Evolutionary conservation across 2,797 vertebrate genomes (phyloP).

Genomic region (Ceryle rudis): DNA sequence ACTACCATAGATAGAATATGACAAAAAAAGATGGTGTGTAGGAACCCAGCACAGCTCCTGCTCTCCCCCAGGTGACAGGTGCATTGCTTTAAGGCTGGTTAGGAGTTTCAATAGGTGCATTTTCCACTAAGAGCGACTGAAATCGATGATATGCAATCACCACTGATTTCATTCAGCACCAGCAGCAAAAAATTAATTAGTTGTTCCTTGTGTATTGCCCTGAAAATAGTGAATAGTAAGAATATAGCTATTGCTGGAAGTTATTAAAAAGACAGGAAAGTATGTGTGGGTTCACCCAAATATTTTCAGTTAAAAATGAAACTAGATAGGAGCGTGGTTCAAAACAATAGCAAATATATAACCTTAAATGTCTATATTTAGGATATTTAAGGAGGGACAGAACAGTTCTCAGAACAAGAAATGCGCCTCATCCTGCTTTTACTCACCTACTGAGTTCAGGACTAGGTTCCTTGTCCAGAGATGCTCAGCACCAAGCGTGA

Average conservation of each 20-base stretch:
- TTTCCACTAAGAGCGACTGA: not conserved
- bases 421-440: not conserved
- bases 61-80: not conserved
- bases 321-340: not conserved
- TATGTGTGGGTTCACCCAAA: not conserved
- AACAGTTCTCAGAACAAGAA: not conserved
- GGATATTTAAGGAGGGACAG: not conserved
- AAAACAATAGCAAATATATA: not conserved
- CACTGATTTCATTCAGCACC: not conserved
- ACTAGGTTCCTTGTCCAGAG: not conserved
- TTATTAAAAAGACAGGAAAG: not conserved
- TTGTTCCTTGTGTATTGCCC: not conserved
- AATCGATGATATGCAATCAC: not conserved
- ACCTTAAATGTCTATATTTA: not conserved
- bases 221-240: not conserved
- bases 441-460: not conserved
- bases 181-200: not conserved
- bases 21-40: not conserved
- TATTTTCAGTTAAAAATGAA: not conserved
- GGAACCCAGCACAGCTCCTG: not conserved
- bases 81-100: not conserved
- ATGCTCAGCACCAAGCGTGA: slow-evolving; percentile 15
- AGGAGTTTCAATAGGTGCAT: not conserved
- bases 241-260: not conserved
- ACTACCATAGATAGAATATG: not conserved